Evolutionary conservation across 2,888 invertebrate species (phyloP).

Genomic region (Criorhina ranunculi): DNA sequence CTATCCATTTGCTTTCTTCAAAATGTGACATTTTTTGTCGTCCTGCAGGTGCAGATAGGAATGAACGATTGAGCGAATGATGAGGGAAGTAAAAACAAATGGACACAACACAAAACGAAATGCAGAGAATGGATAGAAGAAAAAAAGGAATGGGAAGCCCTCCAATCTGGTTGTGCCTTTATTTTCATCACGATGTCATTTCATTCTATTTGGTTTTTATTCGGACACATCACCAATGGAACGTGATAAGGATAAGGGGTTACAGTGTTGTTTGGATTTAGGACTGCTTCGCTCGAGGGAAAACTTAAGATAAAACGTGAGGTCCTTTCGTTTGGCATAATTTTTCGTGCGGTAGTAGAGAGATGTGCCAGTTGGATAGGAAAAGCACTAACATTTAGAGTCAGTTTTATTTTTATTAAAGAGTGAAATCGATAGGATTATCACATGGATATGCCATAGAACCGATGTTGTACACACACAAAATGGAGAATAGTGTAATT

Average conservation of each 20-base stretch:
- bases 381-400: conserved; percentile 42
- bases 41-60: conserved; percentile 69
- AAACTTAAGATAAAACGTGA: conserved; percentile 73
- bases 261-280: conserved; percentile 36
- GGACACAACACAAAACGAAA: conserved; percentile 29
- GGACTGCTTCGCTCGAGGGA: conserved; percentile 27
- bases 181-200: conserved; percentile 72
- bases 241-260: conserved; percentile 71
- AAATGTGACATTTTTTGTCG: conserved; percentile 60
- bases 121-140: neutral
- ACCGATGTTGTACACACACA: conserved; percentile 26
- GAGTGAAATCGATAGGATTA: conserved; percentile 50
- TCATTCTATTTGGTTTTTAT: conserved; percentile 72
- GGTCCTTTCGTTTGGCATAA: conserved; percentile 59
- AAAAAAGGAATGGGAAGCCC: conserved; percentile 25
- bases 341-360: conserved; percentile 37
- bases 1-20: conserved; percentile 59
- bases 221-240: conserved; percentile 53
- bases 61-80: conserved; percentile 60
- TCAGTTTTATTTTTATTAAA: conserved; percentile 62
- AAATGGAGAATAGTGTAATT: conserved; percentile 38
- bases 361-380: conserved; percentile 31
- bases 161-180: conserved; percentile 54
- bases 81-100: conserved; percentile 64
- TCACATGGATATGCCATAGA: conserved; percentile 34